A percentile compares a stretch with the other conserved stretches of the same genome.
Evolutionary conservation across 2,888 invertebrate species (phyloP).

Genomic region (Acanthoscelides obtectus): DNA sequence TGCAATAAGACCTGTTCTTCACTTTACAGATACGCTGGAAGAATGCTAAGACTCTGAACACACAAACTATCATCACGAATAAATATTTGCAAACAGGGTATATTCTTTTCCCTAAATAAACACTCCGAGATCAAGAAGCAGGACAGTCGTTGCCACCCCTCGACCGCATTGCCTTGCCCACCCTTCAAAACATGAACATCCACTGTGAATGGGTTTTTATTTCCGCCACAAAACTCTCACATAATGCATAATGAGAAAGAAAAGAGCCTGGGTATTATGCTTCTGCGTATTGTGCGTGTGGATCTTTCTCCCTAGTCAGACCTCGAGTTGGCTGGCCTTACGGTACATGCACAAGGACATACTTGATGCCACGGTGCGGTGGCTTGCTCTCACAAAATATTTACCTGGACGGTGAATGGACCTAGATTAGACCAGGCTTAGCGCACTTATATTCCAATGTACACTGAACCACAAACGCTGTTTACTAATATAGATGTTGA

Average conservation of each 20-base stretch:
- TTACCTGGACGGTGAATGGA: not conserved
- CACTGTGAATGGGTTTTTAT: conserved; percentile 38
- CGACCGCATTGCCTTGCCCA: conserved; percentile 14
- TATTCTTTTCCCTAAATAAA: not conserved
- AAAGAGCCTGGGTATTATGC: not conserved
- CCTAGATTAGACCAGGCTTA: not conserved
- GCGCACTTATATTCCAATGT: not conserved
- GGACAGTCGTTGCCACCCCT: conserved; percentile 9
- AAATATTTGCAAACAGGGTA: not conserved
- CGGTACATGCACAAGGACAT: not conserved
- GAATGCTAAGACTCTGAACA: no score
- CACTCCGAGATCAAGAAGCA: conserved; percentile 5
- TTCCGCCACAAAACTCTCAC: conserved; percentile 42
- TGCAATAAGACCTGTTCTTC: no score
- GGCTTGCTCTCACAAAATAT: not conserved
- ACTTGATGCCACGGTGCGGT: not conserved
- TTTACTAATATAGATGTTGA: no score
- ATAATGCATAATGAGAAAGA: conserved; percentile 31
- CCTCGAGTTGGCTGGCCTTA: not conserved
- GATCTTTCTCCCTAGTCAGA: no score
- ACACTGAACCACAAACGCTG: not conserved
- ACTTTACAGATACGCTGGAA: no score
- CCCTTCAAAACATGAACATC: conserved; percentile 16
- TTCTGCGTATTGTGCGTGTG: not conserved
- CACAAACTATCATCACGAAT: no score